These are phyloP conservation scores for Trachemys scripta DNA, from an alignment of 2,113 vertebrate species.

Conservation along the genomic window DNA sequence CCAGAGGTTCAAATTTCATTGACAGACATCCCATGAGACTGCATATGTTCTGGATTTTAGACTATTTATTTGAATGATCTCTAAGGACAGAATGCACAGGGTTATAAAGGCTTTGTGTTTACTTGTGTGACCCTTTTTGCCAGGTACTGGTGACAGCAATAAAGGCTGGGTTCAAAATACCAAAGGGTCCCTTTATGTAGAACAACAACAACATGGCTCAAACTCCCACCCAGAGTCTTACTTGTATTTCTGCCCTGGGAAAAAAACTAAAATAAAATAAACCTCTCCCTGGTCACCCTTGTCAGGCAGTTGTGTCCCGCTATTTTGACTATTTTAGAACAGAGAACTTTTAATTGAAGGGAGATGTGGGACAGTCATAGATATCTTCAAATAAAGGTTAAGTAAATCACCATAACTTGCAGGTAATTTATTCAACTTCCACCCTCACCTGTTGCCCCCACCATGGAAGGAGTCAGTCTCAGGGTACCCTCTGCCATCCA, in stretches of 20 bases:
- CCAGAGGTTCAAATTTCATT: not conserved
- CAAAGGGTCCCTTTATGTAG: not conserved
- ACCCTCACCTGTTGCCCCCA: not conserved
- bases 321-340: not conserved
- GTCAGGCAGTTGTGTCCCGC: not conserved
- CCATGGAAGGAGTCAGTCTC: not conserved
- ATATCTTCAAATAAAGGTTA: not conserved
- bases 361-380: not conserved
- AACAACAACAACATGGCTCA: not conserved
- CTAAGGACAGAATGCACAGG: not conserved
- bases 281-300: not conserved
- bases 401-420: not conserved
- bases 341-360: not conserved
- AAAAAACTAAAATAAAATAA: not conserved
- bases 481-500: not conserved
- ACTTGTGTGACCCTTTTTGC: not conserved
- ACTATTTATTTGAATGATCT: not conserved
- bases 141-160: not conserved
- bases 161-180: not conserved
- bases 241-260: fast-evolving
- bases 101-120: not conserved
- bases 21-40: not conserved
- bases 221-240: not conserved
- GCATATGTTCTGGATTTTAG: not conserved
- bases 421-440: not conserved